Base-by-base conservation (phyloP, 2,888 invertebrate species). In the Furcula furcula region DNA sequence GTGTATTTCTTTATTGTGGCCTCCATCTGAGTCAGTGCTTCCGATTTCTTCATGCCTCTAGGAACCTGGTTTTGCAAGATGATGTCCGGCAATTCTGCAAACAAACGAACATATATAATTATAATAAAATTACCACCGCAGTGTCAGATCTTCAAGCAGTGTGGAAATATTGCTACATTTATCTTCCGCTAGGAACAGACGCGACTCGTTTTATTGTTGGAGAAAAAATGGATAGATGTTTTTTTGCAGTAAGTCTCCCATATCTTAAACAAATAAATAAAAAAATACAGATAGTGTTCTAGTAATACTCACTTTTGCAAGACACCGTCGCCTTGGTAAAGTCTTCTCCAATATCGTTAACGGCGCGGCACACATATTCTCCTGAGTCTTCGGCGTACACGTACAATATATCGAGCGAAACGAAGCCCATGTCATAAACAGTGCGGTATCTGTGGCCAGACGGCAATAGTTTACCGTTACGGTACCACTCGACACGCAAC, bases 341-440 rank as follows among this genome's bases (percentile, higher is more conserved):
- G 67, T 96, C 97, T 89, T 97, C 97, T 31, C 98, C 98, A 45
- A 95, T 92, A 45, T 97, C 95, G 62, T 98, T 98, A 29, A 94
- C 92, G 29, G 98, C 98, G 36, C 95, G 93, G 76, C 98, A 98
- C 7, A 95, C 92, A 67, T 98, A 98, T 87, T 97, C 97, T 31
- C 98, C 98, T 7, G 96, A 95, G 77, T 98, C 98, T 80, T 98
- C 98, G 32, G 95, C 93, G 76, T 98, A 98, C 4, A 97, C 96
- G 64, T 97, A 97, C 11, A 97, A 80, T 62, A 98, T 97, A 55
- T 98, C 97, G 65, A 98, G 90, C 0, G 97, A 95, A 3, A 98
- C 97, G 66, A 95, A 97, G 32, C 98, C 98, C 93, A 98, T 95
- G 66, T 98, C 98, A 65, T 96, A 96, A 18, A 95, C 93, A 6